phyloP scores from a whole-genome alignment of 2,113 vertebrate genomes.

The Crocuta crocuta region DNA sequence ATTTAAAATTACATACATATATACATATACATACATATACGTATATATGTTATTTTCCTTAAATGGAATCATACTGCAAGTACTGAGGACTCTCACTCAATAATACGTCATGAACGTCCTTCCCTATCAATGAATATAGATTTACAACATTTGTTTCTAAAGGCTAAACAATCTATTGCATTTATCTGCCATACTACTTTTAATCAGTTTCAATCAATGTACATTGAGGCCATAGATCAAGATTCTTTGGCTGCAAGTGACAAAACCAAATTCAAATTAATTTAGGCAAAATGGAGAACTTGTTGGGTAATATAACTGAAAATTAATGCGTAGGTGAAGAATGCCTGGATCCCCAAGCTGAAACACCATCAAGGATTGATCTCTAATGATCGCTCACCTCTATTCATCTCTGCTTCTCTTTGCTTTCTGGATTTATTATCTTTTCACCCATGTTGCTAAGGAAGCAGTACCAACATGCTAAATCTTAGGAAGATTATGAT shows the following conservation, averaged over 20 bases:
- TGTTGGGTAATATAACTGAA: not conserved
- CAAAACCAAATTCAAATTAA: constrained; percentile 8
- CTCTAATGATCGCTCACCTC: not conserved
- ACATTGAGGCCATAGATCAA: not conserved
- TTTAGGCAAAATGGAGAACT: not conserved
- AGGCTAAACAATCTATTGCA: not conserved
- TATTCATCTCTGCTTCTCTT: not conserved
- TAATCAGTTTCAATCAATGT: not conserved
- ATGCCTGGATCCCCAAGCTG: not conserved
- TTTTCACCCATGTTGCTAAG: not conserved
- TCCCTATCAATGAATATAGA: not conserved
- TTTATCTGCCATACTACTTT: not conserved
- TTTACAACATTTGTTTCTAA: not conserved
- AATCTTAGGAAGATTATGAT: not conserved
- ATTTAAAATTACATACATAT: not conserved
- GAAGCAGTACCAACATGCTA: not conserved
- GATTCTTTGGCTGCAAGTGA: not conserved
- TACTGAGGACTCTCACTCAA: not conserved
- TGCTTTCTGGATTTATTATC: not conserved
- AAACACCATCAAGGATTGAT: not conserved
- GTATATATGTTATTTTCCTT: not conserved
- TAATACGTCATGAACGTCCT: not conserved
- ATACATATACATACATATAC: not conserved
- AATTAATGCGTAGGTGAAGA: not conserved
- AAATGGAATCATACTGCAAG: not conserved